A percentile compares a stretch with the other conserved stretches of the same genome.
phyloP scores from a whole-genome alignment of 2,113 vertebrate species.

The Ptyas mucosa region DNA sequence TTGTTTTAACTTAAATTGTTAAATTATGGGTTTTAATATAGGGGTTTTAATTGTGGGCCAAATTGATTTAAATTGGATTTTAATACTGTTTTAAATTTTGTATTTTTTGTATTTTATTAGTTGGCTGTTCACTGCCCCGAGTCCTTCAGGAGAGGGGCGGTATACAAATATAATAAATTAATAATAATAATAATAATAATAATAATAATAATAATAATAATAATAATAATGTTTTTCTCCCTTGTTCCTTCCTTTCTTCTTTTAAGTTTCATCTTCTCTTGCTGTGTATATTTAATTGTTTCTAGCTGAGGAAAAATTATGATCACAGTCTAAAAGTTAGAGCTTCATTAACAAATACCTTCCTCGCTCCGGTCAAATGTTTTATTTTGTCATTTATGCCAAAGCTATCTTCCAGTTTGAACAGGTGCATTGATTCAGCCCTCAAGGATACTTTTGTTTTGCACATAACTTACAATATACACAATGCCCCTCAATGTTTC shows the following conservation, averaged over 20 bases:
- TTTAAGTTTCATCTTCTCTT: background rate
- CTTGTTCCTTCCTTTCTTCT: background rate
- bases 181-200: too few relatives aligned
- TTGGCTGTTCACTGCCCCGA: too few relatives aligned
- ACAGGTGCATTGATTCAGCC: background rate
- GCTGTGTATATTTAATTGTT: background rate
- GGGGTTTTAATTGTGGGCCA: too few relatives aligned
- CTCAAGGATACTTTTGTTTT: background rate
- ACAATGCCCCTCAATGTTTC: background rate
- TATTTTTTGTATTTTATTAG: too few relatives aligned
- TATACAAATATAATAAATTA: too few relatives aligned
- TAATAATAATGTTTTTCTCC: too few relatives aligned
- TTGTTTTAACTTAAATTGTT: too few relatives aligned
- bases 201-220: too few relatives aligned
- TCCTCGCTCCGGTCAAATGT: background rate
- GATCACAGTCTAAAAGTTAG: background rate
- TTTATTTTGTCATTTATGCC: background rate
- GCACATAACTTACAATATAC: background rate
- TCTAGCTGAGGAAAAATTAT: background rate
- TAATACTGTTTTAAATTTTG: too few relatives aligned
- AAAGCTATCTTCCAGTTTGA: background rate
- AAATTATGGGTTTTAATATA: too few relatives aligned
- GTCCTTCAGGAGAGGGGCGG: too few relatives aligned
- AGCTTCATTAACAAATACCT: background rate
- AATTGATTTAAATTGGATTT: too few relatives aligned